phyloP scores from a whole-genome alignment of 2,888 invertebrate species.

The Rosalia funebris region DNA sequence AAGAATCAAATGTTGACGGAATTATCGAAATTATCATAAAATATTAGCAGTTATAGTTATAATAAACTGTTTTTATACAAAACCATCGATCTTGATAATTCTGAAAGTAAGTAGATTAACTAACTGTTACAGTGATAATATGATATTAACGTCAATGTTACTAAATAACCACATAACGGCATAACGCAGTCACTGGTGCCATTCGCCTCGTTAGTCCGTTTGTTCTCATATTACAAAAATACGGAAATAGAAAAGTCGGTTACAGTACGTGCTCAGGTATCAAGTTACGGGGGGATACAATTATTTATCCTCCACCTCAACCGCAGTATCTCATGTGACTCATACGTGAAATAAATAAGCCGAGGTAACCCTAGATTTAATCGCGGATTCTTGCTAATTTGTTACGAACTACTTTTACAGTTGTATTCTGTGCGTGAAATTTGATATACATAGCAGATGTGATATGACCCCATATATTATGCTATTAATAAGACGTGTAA shows the following conservation, averaged over 20 bases:
- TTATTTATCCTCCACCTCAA: constrained; percentile 15
- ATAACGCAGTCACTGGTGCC: neutral
- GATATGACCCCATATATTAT: neutral
- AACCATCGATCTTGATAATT: no score
- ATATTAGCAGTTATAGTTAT: no score
- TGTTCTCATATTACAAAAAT: constrained; percentile 30
- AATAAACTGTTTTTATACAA: no score
- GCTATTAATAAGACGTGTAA: neutral
- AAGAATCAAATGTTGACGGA: no score
- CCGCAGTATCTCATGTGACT: constrained; percentile 31
- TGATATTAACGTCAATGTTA: no score
- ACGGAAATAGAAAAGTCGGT: constrained; percentile 36
- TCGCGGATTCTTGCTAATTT: constrained; percentile 34
- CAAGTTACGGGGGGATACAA: constrained; percentile 30
- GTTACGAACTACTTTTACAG: constrained; percentile 26
- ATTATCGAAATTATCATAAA: no score
- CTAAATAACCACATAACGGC: no score
- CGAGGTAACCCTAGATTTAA: constrained; percentile 31
- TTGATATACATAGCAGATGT: constrained; percentile 35
- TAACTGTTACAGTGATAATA: no score
- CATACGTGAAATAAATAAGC: constrained; percentile 22
- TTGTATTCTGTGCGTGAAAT: constrained; percentile 27
- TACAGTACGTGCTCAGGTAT: constrained; percentile 30
- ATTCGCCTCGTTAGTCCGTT: constrained; percentile 17
- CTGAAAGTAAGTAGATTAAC: no score